phyloP scores from a whole-genome alignment of 1,140 invertebrate species.

The Riptortus pedestris region DNA sequence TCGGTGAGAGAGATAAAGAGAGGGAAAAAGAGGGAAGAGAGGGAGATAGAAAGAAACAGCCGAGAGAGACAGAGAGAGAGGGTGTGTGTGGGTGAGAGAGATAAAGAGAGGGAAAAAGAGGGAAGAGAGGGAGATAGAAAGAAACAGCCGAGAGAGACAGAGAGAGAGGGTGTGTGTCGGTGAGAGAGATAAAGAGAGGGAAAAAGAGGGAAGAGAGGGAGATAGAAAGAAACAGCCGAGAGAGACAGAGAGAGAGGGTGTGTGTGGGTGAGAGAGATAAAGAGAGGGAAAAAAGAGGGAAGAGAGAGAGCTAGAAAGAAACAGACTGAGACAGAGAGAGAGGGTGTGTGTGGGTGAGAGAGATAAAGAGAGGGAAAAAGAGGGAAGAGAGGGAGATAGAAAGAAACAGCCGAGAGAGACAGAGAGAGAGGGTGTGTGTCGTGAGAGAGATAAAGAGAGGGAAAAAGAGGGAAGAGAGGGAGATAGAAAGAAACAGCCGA shows the following conservation, averaged over 20 bases:
- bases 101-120: not conserved
- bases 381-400: not conserved
- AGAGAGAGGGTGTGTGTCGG: not conserved
- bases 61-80: not conserved
- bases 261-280: too few relatives aligned
- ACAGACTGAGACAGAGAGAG: too few relatives aligned
- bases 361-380: not conserved
- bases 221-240: not conserved
- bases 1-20: not conserved
- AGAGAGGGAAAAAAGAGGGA: too few relatives aligned
- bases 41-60: not conserved
- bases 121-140: not conserved
- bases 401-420: not conserved
- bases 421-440: not conserved
- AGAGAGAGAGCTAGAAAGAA: too few relatives aligned
- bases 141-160: not conserved
- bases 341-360: not conserved
- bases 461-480: not conserved
- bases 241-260: too few relatives aligned
- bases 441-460: not conserved
- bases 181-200: not conserved
- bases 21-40: not conserved
- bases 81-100: not conserved
- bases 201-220: not conserved
- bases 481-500: not conserved